Evolutionary conservation across 2,888 invertebrate species (phyloP), one percentile per base, ranked within the genome.

Genomic region (Dinocampus coccinellae): DNA sequence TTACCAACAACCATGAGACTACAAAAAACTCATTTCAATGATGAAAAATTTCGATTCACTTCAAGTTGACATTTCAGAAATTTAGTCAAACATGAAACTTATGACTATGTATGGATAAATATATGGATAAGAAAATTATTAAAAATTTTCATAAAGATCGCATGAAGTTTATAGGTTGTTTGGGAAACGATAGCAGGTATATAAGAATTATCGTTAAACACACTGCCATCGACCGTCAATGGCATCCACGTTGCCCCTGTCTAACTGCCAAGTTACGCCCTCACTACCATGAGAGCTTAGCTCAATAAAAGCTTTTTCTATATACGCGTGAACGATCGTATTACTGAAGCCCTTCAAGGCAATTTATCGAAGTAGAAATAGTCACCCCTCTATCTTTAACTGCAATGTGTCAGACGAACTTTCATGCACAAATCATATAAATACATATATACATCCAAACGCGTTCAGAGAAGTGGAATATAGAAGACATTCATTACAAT

Each of bases 211-310:
- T 81, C 81, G 77, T 77, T 78, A 79, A 80, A 79, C 75, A 81
- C 76, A 78, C 77, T 75, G 70, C 73, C 70, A 70, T 67, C 73
- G 75, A 76, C 74, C 77, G 79, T 82, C 80, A 77, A 74, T 72
- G 78, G 80, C 83, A 83, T 81, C 80, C 66, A 55, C 55, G 80
- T 78, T 75, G 76, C 78, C 79, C 80, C 81, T 83, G 82, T 83
- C 82, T 81, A 72, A 76, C 74, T 74, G 81, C 82, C 83, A 83
- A 83, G 81, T 81, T 79, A 82, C 83, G 83, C 83, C 83, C 78
- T 75, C 76, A 79, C 74, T 74, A 42, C 76, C 79, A 78, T 79
- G 77, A 77, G 78, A 75, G 79, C 78, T 81, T 79, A 77, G 79
- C 79, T 79, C 77, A 79, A 79, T 79, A 78, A 79, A 79, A 76